phyloP scores from a whole-genome alignment of 2,113 vertebrate genomes.

The Albula goreensis region DNA sequence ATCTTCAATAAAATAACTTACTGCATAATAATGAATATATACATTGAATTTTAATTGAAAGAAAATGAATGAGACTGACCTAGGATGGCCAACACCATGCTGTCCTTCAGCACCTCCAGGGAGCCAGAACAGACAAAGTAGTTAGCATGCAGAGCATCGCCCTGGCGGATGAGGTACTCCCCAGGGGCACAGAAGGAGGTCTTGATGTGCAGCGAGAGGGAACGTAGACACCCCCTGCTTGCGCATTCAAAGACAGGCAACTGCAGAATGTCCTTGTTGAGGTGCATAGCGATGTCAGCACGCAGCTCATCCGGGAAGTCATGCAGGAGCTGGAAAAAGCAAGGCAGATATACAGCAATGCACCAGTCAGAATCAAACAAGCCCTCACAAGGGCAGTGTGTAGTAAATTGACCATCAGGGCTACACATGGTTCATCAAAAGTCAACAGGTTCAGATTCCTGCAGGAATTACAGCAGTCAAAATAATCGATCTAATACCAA shows the following conservation, averaged over 20 bases:
- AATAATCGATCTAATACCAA: not conserved
- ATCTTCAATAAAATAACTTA: too few species aligned
- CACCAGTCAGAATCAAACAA: not conserved
- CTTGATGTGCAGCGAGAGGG: constrained; percentile 93
- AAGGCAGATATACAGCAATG: not conserved
- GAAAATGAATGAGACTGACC: constrained; percentile 69
- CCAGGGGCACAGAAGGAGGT: constrained; percentile 92
- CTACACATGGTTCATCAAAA: not conserved
- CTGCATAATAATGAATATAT: not conserved
- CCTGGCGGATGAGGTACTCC: constrained; percentile 89
- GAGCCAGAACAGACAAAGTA: constrained; percentile 94
- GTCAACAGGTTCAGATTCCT: not conserved
- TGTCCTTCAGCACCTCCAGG: constrained; percentile 88
- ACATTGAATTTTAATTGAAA: not conserved
- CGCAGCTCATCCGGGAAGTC: constrained; percentile 94
- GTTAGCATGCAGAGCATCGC: constrained; percentile 88
- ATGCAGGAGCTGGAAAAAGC: constrained; percentile 78
- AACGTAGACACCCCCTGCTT: constrained; percentile 89
- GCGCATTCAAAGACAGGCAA: constrained; percentile 86
- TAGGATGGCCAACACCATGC: constrained; percentile 88
- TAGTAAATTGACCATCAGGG: not conserved
- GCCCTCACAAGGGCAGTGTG: constrained; percentile 2
- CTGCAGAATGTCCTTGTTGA: constrained; percentile 96
- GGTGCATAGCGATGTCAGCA: constrained; percentile 91
- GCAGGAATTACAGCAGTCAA: not conserved